Base-by-base conservation (phyloP, 2,888 invertebrate species). In the Caenorhabditis sp. region DNA sequence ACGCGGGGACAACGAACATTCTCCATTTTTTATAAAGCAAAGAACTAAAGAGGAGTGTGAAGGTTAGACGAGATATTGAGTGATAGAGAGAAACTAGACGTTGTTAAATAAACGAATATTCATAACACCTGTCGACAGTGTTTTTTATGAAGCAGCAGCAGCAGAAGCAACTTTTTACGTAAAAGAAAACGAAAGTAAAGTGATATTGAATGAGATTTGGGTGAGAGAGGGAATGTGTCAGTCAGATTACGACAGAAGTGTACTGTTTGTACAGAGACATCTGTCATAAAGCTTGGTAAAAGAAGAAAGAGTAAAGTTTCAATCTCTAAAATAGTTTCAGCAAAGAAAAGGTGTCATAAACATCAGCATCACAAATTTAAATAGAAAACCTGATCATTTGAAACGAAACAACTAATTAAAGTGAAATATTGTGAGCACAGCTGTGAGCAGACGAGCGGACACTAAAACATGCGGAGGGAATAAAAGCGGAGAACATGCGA, bases 121-220 rank as follows among this genome's bases (percentile, higher is more conserved):
- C 48, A 50, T 50, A 50, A 50, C 50, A 50, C 50, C 50, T 50
- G 50, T 17, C 26, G 50, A 32, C 50, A 17, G 50, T 30, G 15
- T 50, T 50, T 32, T 50, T 48, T 45, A 24, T 11, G 11, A 45
- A 22, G 22, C 43, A 43, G 6, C 37, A 37, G n/a, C n/a, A n/a
- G n/a, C n/a, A n/a, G n/a, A n/a, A n/a, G n/a, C n/a, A n/a, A 37
- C 37, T 41, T 41, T 41, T 41, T 41, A 7, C 2, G 41, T 13
- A 6, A n/a, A 9, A 13, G 17, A 17, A 13, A 9, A 26, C 13
- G 24, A 46, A 46, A 46, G 50, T 46, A n/a, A n/a, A n/a, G 46
- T 46, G 46, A 46, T 46, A 46, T 46, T 50, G 32, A 50, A 50
- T 50, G 50, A 32, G 32, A 15, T 50, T 7, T 20, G 22, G 8